Percentiles rank a stretch among this genome's conserved stretches.
phyloP scores from a whole-genome alignment of 2,113 vertebrate species.

The Hiodon alosoides region DNA sequence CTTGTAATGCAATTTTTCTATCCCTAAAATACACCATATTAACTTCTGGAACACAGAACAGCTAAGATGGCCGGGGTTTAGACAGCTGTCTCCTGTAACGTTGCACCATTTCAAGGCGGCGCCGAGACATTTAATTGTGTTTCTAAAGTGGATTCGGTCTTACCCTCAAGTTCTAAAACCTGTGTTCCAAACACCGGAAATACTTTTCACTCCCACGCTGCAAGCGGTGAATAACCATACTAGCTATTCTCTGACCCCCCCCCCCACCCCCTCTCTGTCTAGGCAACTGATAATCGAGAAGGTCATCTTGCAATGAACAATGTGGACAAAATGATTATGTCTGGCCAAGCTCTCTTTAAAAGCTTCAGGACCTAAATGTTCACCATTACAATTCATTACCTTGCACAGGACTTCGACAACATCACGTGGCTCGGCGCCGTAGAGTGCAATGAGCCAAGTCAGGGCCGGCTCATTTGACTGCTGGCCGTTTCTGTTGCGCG shows the following conservation, averaged over 20 bases:
- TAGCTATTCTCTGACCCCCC: not conserved
- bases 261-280: not conserved
- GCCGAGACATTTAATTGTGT: not conserved
- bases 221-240: not conserved
- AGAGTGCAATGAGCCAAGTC: not conserved
- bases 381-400: not conserved
- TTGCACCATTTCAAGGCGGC: not conserved
- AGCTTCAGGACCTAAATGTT: constrained; percentile 4
- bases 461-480: not conserved
- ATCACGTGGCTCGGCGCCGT: not conserved
- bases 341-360: not conserved
- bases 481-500: not conserved
- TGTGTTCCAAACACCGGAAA: not conserved
- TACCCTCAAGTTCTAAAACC: not conserved
- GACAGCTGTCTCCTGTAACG: too few species aligned
- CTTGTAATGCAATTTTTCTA: too few species aligned
- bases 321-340: too few species aligned
- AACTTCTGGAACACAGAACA: too few species aligned
- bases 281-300: too few species aligned
- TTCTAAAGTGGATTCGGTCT: not conserved
- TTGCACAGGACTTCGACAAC: not conserved
- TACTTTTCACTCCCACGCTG: not conserved
- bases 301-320: not conserved
- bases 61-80: too few species aligned
- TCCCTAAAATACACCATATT: too few species aligned